A percentile compares a stretch with the other conserved stretches of the same genome.
These are phyloP conservation scores for Ormyrus labotus DNA, from an alignment of 2,888 invertebrate genomes.

Conservation along the genomic window DNA sequence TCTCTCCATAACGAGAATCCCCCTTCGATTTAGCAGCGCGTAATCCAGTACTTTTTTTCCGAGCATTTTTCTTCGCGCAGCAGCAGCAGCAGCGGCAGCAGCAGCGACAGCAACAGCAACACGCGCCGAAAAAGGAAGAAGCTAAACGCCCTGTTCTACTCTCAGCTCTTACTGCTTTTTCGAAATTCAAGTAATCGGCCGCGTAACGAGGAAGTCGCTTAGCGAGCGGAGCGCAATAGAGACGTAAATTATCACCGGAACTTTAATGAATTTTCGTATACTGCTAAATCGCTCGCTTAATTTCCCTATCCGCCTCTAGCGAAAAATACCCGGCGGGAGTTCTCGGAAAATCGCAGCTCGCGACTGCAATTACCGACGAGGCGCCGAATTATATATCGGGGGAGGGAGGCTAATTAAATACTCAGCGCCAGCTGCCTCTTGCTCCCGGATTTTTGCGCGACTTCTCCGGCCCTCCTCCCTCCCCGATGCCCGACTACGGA, in stretches of 20 bases:
- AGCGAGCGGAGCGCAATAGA: constrained; percentile 11
- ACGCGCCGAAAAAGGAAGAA: constrained; percentile 3
- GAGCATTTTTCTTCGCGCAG: constrained; percentile 36
- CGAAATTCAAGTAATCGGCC: constrained; percentile 49
- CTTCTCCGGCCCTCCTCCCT: neutral
- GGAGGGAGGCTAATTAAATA: constrained; percentile 64
- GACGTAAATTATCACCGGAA: constrained; percentile 49
- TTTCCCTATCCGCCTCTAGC: constrained; percentile 53
- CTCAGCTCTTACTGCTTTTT: neutral
- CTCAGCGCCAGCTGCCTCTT: constrained; percentile 60
- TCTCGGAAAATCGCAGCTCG: constrained; percentile 49
- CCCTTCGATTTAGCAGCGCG: constrained; percentile 41
- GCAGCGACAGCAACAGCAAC: neutral
- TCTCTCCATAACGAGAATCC: constrained; percentile 31
- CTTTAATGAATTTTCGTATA: constrained; percentile 60
- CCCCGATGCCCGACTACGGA: neutral
- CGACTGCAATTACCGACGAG: constrained; percentile 57
- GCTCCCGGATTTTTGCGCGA: constrained; percentile 25
- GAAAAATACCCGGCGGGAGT: constrained; percentile 32
- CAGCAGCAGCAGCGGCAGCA: neutral
- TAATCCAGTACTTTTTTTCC: constrained; percentile 21
- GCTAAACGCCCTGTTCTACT: constrained; percentile 14
- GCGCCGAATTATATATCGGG: constrained; percentile 34
- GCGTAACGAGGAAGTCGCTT: constrained; percentile 54
- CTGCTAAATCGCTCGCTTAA: constrained; percentile 58